Base-by-base conservation (phyloP, 1,140 invertebrate species). In the Diabrotica virgifera region DNA sequence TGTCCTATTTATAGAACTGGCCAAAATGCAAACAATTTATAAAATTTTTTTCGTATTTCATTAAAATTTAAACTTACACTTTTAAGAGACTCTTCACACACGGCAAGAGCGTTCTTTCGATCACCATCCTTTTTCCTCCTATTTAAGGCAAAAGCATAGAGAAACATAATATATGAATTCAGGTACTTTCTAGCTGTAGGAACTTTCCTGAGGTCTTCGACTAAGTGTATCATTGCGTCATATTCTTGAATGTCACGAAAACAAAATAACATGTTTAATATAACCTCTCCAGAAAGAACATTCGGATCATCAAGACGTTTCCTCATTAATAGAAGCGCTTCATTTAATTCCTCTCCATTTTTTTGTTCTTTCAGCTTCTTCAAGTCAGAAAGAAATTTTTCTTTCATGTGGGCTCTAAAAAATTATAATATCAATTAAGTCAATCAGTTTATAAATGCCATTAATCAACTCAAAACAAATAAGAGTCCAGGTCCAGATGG, bases 141-240 rank as follows among this genome's bases (percentile, higher is more conserved):
- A 82, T 98, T 99, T 52, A 99, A 83, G 36, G 97, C 97, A 82
- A 99, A 99, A 5, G 96, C 96, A 80, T 98, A 99, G 56, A 95
- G 83, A 81, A 94, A 95, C 77, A 90, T 86, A 76, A 99, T 96
- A 64, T 93, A 91, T 53, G 94, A 94, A 72, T 93, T 91, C 12
- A 94, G 87, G 76, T 95, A 93, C 78, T 93, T 91, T 72, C 92
- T 92, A 60, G 92, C 90, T 76, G 93, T 95, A 61, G 95, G 94
- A 69, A 99, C 87, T n/a, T 92, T 91, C 76, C 91, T 90, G 36
- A 99, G 82, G 81, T 98, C 96, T 75, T 98, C 95, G 0, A 99
- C 95, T 51, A 99, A 83, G 73, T 94, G 91, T 12, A 99, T 97
- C 92, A 99, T 99, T 5, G 95, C 92, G 81, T 99, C 94, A 76